Base-by-base conservation (phyloP, 2,797 vertebrate genomes). In the Acridotheres tristis region DNA sequence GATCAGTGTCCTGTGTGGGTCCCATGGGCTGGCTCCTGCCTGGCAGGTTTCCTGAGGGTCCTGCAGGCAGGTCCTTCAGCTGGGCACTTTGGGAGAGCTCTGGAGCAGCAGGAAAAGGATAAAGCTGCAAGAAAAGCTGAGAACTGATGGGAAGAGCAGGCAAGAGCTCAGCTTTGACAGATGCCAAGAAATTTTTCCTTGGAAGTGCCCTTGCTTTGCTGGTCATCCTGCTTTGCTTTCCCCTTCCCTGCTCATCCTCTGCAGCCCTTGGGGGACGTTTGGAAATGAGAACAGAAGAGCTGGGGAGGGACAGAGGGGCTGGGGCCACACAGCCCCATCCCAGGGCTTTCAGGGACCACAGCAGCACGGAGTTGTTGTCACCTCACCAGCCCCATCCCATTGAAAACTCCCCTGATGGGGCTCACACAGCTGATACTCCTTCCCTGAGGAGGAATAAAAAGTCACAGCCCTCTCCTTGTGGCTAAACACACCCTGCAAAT, bases 291-390 rank as follows among this genome's bases (percentile, higher is more conserved):
- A 59, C 27, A 3, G 65, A 40, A 25, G 10, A 36, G 38, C 38
- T 25, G 32, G 16, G 27, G 36, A 18, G 48, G 55, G 58, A 32
- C 23, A 83, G 53, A 38, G 51, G 53, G 34, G 50, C 42, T 65
- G 59, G 19, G 36, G 53, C 51, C 40, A 26, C 57, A 8, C 34
- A 66, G 38, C 63, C 71, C 13, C 1, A 5, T 22, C 42, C 43
- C 57, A 1, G 6, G 8, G 13, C 19, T 29, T 7, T 45, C 0
- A 1, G 45, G 27, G 19, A 8, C 2, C 57, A 3, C 43, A 2
- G 34, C 58, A 50, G 36, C 47, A 7, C 45, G 1, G 40, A 8
- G 57, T 2, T 13, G 38, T 40, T 2, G 6, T 58, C 85, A 18
- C 25, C 55, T 71, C 72, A 5, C 30, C 9, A 34, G 8, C 43